These are phyloP conservation scores for Macroglossus sobrinus DNA, from an alignment of 2,113 vertebrate species.

Conservation along the genomic window DNA sequence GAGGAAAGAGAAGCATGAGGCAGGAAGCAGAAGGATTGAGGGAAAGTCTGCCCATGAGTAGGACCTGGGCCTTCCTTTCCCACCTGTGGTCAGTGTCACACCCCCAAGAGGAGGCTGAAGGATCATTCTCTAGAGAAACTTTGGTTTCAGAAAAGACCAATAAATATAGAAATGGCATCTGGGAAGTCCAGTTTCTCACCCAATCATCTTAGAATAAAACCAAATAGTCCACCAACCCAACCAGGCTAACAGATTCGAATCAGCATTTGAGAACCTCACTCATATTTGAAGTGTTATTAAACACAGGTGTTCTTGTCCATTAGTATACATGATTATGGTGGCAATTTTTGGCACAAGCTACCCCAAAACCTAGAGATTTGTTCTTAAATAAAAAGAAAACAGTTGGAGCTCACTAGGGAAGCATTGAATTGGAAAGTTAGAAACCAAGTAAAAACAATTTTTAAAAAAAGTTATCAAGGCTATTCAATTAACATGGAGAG, in stretches of 20 bases:
- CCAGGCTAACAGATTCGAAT: background rate
- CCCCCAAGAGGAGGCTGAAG: background rate
- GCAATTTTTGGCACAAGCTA: background rate
- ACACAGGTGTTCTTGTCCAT: background rate
- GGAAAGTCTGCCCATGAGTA: background rate
- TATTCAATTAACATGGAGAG: too few relatives aligned
- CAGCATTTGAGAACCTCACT: background rate
- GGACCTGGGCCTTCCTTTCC: background rate
- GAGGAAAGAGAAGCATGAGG: background rate
- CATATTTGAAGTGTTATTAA: background rate
- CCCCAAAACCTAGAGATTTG: background rate
- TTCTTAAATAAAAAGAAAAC: background rate
- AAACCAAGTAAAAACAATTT: background rate
- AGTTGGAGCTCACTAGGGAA: background rate
- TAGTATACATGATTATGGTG: background rate
- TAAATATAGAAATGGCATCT: background rate
- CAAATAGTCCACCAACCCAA: background rate
- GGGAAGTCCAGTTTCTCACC: background rate
- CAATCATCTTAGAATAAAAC: background rate
- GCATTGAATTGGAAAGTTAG: background rate
- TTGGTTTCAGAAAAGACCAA: too few relatives aligned
- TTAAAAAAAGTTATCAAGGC: too few relatives aligned
- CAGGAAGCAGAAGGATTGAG: background rate
- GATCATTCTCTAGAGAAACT: background rate
- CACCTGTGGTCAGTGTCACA: too few relatives aligned